Conservation (phyloP, 2,113 vertebrate species). For the Syrrhaptes paradoxus region DNA sequence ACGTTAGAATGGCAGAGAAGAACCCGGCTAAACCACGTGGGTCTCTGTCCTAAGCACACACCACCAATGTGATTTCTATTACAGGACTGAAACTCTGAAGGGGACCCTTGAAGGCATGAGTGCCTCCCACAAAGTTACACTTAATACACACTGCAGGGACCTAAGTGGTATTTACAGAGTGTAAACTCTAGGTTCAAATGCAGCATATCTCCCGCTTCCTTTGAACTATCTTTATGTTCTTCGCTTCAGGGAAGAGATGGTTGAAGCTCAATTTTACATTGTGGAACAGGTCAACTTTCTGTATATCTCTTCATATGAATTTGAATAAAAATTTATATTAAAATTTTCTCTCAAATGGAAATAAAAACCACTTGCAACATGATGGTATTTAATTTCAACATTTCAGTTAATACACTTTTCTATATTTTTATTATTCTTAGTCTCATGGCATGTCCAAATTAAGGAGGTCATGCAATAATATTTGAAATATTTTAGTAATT, state of each 20-base stretch:
- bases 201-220: background rate
- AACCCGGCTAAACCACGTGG: rapidly evolving
- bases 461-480: background rate
- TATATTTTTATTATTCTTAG: background rate
- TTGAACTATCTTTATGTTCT: background rate
- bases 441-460: background rate
- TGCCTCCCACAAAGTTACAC: background rate
- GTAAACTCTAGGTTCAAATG: background rate
- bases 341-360: background rate
- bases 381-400: background rate
- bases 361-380: background rate
- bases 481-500: background rate
- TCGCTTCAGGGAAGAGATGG: background rate
- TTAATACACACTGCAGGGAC: background rate
- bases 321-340: background rate
- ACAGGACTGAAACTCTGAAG: too few relatives aligned
- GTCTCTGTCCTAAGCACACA: background rate
- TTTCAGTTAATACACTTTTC: background rate
- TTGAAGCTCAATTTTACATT: background rate
- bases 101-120: background rate
- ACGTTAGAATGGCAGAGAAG: background rate
- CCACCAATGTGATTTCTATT: background rate
- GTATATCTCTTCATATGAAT: background rate
- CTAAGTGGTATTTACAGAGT: background rate
- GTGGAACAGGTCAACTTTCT: background rate